phyloP scores from a whole-genome alignment of 2,888 invertebrate species.

The Brachyopa scutellaris region DNA sequence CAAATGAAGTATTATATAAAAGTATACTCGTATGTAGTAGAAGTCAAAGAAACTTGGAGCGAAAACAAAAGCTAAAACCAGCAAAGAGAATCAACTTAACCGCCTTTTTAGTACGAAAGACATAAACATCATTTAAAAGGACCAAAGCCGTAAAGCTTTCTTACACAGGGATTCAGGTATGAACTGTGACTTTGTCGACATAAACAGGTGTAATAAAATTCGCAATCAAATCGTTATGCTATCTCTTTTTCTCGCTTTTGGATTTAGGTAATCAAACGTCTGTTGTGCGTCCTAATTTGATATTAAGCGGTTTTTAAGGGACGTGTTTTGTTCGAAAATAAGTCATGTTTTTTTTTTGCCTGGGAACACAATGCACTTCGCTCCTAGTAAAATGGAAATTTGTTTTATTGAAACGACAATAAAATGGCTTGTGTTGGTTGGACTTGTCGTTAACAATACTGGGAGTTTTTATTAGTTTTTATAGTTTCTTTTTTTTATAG shows the following conservation, averaged over 20 bases:
- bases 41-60: neutral
- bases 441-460: too few species aligned
- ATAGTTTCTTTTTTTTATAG: too few species aligned
- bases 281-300: neutral
- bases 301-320: conserved; percentile 2
- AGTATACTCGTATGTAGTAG: too few species aligned
- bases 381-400: too few species aligned
- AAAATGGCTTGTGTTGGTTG: too few species aligned
- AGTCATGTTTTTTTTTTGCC: too few species aligned
- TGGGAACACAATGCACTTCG: too few species aligned
- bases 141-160: neutral
- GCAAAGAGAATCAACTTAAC: neutral
- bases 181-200: conserved; percentile 22
- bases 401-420: too few species aligned
- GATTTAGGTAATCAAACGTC: neutral
- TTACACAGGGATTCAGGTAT: conserved; percentile 15
- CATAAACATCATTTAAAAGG: conserved; percentile 3
- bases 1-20: neutral
- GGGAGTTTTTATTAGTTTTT: too few species aligned
- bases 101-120: neutral
- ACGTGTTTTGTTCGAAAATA: neutral
- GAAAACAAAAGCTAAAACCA: neutral
- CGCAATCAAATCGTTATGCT: neutral
- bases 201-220: conserved; percentile 16
- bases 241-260: too few species aligned